phyloP scores from a whole-genome alignment of 2,797 vertebrate species.

The Pseudopleuronectes americanus region DNA sequence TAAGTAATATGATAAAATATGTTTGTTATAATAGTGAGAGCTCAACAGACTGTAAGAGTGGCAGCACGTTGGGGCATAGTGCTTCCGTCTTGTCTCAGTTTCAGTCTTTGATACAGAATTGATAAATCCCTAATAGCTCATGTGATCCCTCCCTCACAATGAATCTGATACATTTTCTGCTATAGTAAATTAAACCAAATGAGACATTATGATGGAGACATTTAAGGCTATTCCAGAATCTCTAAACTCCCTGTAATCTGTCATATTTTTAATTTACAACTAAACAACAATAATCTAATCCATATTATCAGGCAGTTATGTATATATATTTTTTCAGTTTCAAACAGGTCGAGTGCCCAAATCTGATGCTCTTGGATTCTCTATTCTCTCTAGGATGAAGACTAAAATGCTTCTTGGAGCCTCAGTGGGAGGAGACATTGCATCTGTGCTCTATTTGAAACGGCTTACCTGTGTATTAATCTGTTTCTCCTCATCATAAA shows the following conservation, averaged over 20 bases:
- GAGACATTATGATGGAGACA: no score
- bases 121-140: neutral
- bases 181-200: neutral
- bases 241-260: no score
- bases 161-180: neutral
- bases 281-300: no score
- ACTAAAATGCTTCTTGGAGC: constrained; percentile 72
- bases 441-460: constrained; percentile 86
- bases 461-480: constrained; percentile 99
- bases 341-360: neutral
- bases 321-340: neutral
- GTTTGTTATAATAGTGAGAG: no score
- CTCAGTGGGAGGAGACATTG: constrained; percentile 84
- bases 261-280: no score
- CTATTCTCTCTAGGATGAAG: constrained; percentile 9
- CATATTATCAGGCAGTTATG: neutral
- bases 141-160: neutral
- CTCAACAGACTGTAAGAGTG: neutral
- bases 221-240: no score
- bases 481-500: constrained; percentile 99
- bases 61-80: no score
- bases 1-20: no score
- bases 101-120: no score
- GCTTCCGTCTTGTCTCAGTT: no score
- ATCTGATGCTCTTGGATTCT: constrained; percentile 6